Conservation (phyloP, 2,113 vertebrate species). For the Rhinoderma darwinii region DNA sequence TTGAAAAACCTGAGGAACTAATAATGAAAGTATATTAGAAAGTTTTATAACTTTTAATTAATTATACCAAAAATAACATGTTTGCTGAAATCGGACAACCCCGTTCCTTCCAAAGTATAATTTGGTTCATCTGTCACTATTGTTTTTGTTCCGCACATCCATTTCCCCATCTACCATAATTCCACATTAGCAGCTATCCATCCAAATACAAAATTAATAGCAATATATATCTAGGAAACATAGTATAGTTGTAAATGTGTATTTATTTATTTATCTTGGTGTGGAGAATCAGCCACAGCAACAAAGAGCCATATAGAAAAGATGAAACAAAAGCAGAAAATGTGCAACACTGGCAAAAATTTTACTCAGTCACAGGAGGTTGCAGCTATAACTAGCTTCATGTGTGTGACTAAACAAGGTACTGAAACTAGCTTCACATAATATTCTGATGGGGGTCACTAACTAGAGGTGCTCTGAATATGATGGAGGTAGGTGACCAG, state of each 20-base stretch:
- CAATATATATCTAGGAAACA: not conserved
- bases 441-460: not conserved
- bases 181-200: not conserved
- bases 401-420: not conserved
- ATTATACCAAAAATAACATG: no score
- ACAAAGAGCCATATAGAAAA: not conserved
- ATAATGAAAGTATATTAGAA: no score
- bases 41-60: no score
- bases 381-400: constrained; percentile 6
- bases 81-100: no score
- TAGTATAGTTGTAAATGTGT: not conserved
- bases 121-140: no score
- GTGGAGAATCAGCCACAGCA: constrained; percentile 1
- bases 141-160: no score
- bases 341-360: not conserved
- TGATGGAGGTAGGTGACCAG: not conserved
- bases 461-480: constrained; percentile 7
- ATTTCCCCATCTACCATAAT: no score
- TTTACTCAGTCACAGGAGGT: not conserved
- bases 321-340: constrained; percentile 22
- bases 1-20: no score
- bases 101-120: no score
- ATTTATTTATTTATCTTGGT: not conserved
- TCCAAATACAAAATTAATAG: not conserved
- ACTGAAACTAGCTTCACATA: not conserved